Conservation (phyloP, 1,140 invertebrate species). For the Drosophila ohnishii region DNA sequence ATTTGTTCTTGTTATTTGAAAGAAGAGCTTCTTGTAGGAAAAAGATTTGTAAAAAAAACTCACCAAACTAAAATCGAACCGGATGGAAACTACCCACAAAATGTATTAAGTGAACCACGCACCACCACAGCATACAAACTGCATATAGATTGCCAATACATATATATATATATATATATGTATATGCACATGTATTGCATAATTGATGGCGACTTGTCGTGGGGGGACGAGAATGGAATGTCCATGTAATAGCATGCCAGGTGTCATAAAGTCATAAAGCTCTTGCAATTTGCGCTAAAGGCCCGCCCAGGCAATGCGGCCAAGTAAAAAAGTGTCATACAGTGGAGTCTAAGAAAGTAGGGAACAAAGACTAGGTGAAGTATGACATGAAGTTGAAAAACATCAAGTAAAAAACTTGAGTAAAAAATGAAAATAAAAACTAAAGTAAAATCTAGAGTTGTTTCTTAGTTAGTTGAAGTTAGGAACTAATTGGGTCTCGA, state of each 20-base stretch:
- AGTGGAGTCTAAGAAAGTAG: slow-evolving; percentile 1
- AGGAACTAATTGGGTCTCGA: neutral
- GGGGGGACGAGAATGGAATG: slow-evolving; percentile 55
- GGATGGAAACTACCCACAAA: slow-evolving; percentile 37
- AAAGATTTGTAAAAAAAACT: neutral
- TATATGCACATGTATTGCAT: slow-evolving; percentile 59
- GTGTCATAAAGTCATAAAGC: slow-evolving; percentile 56
- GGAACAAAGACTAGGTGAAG: too few relatives aligned
- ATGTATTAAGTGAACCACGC: slow-evolving; percentile 1
- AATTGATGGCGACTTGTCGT: slow-evolving; percentile 43
- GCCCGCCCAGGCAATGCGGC: slow-evolving; percentile 16
- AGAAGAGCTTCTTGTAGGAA: neutral
- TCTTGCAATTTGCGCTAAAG: slow-evolving; percentile 33
- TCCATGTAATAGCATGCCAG: slow-evolving; percentile 57
- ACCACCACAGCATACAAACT: slow-evolving; percentile 2
- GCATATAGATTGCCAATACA: slow-evolving; percentile 39
- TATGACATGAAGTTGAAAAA: neutral
- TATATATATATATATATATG: slow-evolving; percentile 1
- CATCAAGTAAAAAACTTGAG: neutral
- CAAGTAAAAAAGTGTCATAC: slow-evolving; percentile 13
- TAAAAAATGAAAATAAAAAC: neutral
- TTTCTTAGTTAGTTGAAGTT: too few relatives aligned
- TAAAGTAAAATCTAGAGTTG: too few relatives aligned
- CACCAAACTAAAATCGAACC: slow-evolving; percentile 14
- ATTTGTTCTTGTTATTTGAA: neutral